A percentile compares a stretch with the other conserved stretches of the same genome.
Conservation (phyloP, 2,888 invertebrate genomes). For the Neoascia interrupta region DNA sequence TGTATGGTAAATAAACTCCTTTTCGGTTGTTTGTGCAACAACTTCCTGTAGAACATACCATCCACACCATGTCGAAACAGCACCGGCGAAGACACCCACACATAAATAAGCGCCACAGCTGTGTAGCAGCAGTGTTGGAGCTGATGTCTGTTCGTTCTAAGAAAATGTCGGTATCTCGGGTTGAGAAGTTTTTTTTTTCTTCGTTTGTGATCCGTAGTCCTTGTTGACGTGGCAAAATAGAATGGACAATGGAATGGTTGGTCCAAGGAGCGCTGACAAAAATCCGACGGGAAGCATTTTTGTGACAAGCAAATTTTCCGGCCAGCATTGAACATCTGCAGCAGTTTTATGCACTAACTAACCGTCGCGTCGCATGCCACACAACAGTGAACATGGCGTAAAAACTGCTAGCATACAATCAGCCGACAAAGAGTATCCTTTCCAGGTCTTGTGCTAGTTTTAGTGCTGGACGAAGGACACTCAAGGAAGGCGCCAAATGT, state of each 20-base stretch:
- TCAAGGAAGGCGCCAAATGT: too few species aligned
- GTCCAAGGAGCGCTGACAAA: constrained; percentile 51
- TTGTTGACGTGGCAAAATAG: too few species aligned
- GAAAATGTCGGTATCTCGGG: constrained; percentile 48
- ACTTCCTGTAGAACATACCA: constrained; percentile 57
- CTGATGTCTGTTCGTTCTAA: constrained; percentile 19
- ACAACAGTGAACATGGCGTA: constrained; percentile 49
- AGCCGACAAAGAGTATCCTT: constrained; percentile 16
- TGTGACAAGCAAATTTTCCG: constrained; percentile 78
- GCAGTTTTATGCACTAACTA: constrained; percentile 35
- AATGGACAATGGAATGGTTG: too few species aligned
- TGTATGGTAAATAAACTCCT: constrained; percentile 46
- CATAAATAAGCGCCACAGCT: not conserved
- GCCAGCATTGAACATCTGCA: constrained; percentile 43
- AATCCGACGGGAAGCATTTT: constrained; percentile 78
- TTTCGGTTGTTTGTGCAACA: constrained; percentile 46
- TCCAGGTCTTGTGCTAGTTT: constrained; percentile 25
- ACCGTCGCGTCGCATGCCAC: constrained; percentile 52
- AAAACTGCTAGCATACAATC: constrained; percentile 58
- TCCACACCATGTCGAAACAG: constrained; percentile 31
- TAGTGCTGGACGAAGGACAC: constrained; percentile 41
- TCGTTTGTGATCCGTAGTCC: not conserved
- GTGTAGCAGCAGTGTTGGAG: not conserved
- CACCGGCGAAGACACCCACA: constrained; percentile 7
- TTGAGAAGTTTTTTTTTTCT: too few species aligned